Evolutionary conservation across 2,888 invertebrate species (phyloP), one percentile per base, ranked within the genome.

Genomic region (Laothoe populi): DNA sequence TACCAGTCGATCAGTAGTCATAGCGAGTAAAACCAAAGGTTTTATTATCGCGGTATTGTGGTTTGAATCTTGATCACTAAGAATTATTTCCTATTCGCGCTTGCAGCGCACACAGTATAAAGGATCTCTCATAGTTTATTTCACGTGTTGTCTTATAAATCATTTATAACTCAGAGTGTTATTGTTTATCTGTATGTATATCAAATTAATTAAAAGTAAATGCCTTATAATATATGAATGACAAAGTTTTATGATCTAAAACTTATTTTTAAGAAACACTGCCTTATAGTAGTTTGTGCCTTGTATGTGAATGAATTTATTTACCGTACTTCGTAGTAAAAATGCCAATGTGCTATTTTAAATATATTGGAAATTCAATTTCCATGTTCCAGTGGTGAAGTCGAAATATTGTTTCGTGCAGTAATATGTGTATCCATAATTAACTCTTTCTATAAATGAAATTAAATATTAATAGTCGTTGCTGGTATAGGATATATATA

Each of bases 221-320:
- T 49, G 49, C 48, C 24, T 49, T 49, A 31, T 31, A 49, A 49
- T 49, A 49, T 49, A 16, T 48, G 5, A 31, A 49, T 49, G 26
- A 44, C 8, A 44, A 19, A 44, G 19, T 44, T 44, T 44, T 44
- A 44, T 44, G 19, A 8, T 8, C 19, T 44, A 19, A 44, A 44
- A 44, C 49, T 26, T 48, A 5, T 26, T 11, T 23, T 23, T 31
- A 2, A 10, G 8, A n/a, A 26, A 26, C 26, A 26, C 49, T 49
- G 49, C 49, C 49, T 49, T 31, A 16, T 16, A 26, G 19, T 44
- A 44, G 19, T 44, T 44, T 19, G 44, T 49, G 26, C 49, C 49
- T 49, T 49, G n/a, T 26, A 26, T 26, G 24, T n/a, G n/a, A 46
- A 24, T 48, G 5, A 24, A n/a, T 42, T 42, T 16, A 40, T 40